Conservation (phyloP, 2,113 vertebrate species). For the Paramisgurnus dabryanus region DNA sequence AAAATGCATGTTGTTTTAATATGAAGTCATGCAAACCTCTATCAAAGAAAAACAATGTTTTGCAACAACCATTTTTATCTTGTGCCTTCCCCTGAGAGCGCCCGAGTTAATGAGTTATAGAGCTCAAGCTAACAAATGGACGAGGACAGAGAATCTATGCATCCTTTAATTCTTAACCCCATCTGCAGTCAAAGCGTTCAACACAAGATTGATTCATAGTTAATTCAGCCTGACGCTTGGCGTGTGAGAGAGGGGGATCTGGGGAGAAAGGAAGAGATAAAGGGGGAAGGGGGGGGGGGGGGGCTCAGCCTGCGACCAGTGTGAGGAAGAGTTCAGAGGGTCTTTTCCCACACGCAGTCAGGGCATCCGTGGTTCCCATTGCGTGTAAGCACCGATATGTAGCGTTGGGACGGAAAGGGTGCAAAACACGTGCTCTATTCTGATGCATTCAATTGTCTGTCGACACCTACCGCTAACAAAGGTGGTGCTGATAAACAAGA, state of each 20-base stretch:
- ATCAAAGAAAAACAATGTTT: not conserved
- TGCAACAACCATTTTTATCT: conserved; percentile 4
- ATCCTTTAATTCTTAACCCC: conserved; percentile 73
- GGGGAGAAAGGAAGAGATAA: conserved; percentile 75
- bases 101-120: conserved; percentile 79
- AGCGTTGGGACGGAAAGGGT: not conserved
- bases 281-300: conserved; percentile 67
- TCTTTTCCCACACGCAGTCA: conserved; percentile 73
- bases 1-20: not conserved
- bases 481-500: not conserved
- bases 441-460: not conserved
- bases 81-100: conserved; percentile 66
- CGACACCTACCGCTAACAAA: not conserved
- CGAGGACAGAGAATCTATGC: conserved; percentile 70
- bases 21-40: not conserved
- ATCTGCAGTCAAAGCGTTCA: conserved; percentile 80
- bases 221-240: conserved; percentile 79
- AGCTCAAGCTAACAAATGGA: conserved; percentile 65
- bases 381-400: conserved; percentile 16
- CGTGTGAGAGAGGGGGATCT: conserved; percentile 72
- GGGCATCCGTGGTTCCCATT: conserved; percentile 14
- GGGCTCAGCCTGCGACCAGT: conserved; percentile 72
- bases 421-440: not conserved
- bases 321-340: conserved; percentile 70
- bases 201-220: conserved; percentile 83